Evolutionary conservation across 2,888 invertebrate genomes (phyloP).

Genomic region (Epinotia demarniana): DNA sequence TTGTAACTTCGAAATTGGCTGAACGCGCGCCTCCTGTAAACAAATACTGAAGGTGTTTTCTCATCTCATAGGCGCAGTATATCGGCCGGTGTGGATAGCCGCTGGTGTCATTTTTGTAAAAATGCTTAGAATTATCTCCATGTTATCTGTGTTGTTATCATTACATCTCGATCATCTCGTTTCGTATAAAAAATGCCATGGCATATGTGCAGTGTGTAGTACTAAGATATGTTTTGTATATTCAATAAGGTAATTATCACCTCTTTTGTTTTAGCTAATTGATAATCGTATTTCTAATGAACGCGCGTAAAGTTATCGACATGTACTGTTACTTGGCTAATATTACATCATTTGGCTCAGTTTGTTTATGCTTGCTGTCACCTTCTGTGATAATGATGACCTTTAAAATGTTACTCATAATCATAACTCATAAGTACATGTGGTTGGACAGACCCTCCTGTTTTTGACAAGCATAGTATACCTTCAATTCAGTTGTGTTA

Average conservation of each 20-base stretch:
- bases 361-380: slow-evolving; percentile 31
- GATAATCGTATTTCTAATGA: slow-evolving; percentile 21
- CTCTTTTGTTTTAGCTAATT: slow-evolving; percentile 33
- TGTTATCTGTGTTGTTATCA: slow-evolving; percentile 76
- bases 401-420: slow-evolving; percentile 38
- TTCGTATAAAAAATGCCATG: slow-evolving; percentile 56
- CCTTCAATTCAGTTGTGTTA: not conserved
- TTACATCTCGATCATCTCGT: slow-evolving; percentile 67
- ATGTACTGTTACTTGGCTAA: slow-evolving; percentile 3
- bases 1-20: slow-evolving; percentile 49
- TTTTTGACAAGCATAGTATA: slow-evolving; percentile 11
- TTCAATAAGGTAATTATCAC: slow-evolving; percentile 67
- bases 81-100: slow-evolving; percentile 52
- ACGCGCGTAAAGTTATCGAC: slow-evolving; percentile 4
- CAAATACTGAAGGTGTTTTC: slow-evolving; percentile 34
- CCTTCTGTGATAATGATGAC: slow-evolving; percentile 44
- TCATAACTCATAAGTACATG: slow-evolving; percentile 20
- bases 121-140: slow-evolving; percentile 70
- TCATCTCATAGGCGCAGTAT: slow-evolving; percentile 50
- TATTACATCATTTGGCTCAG: slow-evolving; percentile 40
- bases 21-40: slow-evolving; percentile 39
- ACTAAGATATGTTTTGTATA: slow-evolving; percentile 73
- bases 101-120: slow-evolving; percentile 50
- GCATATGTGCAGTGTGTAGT: slow-evolving; percentile 54
- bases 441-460: slow-evolving; percentile 36